Conservation (phyloP, 2,113 vertebrate species). For the Phrynocephalus versicolor region DNA sequence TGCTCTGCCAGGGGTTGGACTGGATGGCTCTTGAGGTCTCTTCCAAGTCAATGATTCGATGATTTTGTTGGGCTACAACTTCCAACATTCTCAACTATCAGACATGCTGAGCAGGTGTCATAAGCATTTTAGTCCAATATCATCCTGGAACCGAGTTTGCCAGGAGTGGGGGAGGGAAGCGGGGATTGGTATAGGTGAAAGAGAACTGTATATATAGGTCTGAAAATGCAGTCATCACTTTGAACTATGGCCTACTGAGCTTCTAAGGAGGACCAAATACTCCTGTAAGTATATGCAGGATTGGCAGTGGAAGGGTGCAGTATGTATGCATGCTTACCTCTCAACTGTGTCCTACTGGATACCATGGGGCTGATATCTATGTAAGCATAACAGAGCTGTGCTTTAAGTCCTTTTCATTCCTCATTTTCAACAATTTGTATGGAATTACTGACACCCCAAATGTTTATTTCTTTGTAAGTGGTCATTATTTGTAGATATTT, state of each 20-base stretch:
- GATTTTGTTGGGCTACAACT: not conserved
- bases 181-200: not conserved
- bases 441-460: not conserved
- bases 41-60: no score
- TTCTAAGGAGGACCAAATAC: not conserved
- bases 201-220: not conserved
- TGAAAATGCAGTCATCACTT: not conserved
- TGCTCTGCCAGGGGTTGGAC: not conserved
- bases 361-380: not conserved
- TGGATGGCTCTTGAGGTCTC: no score
- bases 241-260: not conserved
- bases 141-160: not conserved
- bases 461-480: conserved; percentile 22
- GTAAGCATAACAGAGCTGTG: not conserved
- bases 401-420: not conserved
- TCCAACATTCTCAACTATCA: not conserved
- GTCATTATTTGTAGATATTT: conserved; percentile 23
- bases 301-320: not conserved
- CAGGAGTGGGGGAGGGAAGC: not conserved
- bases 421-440: conserved; percentile 18
- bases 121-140: not conserved
- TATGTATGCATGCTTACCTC: not conserved
- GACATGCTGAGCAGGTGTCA: not conserved
- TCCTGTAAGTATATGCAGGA: not conserved
- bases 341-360: not conserved